phyloP scores from a whole-genome alignment of 1,140 invertebrate genomes.

The Panulirus ornatus region DNA sequence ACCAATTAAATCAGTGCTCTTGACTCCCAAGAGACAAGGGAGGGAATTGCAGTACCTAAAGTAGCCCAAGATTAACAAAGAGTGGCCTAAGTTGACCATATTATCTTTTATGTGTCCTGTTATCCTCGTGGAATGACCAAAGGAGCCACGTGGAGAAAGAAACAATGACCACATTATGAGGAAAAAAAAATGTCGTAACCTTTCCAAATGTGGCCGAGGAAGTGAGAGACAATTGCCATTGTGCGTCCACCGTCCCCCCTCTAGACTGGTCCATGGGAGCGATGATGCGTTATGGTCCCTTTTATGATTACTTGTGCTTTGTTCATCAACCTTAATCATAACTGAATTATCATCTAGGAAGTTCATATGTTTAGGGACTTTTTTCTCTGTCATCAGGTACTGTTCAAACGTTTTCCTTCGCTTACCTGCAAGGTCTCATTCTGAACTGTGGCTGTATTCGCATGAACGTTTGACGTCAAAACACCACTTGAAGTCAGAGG shows the following conservation, averaged over 20 bases:
- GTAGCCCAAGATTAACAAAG: conserved; percentile 6
- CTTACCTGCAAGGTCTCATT: too few species aligned
- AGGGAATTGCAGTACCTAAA: too few species aligned
- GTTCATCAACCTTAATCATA: neutral
- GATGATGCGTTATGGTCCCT: neutral
- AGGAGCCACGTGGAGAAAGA: conserved; percentile 40
- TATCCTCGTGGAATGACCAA: conserved; percentile 56
- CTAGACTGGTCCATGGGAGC: neutral
- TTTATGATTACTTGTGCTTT: neutral
- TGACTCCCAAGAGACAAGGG: too few species aligned
- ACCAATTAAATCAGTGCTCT: too few species aligned
- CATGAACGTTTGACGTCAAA: too few species aligned
- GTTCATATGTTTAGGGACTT: too few species aligned
- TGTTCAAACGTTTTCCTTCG: too few species aligned
- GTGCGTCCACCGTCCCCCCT: neutral
- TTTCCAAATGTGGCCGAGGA: conserved; percentile 44
- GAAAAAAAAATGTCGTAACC: conserved; percentile 57
- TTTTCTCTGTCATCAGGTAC: too few species aligned
- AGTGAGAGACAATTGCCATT: conserved; percentile 62
- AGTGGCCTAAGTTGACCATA: conserved; percentile 14
- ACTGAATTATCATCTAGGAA: neutral
- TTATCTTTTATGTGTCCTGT: conserved; percentile 62
- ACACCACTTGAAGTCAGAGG: too few species aligned
- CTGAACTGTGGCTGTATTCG: too few species aligned
- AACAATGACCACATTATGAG: conserved; percentile 65